Conservation (phyloP, 2,113 vertebrate species). For the Carlito syrichta region DNA sequence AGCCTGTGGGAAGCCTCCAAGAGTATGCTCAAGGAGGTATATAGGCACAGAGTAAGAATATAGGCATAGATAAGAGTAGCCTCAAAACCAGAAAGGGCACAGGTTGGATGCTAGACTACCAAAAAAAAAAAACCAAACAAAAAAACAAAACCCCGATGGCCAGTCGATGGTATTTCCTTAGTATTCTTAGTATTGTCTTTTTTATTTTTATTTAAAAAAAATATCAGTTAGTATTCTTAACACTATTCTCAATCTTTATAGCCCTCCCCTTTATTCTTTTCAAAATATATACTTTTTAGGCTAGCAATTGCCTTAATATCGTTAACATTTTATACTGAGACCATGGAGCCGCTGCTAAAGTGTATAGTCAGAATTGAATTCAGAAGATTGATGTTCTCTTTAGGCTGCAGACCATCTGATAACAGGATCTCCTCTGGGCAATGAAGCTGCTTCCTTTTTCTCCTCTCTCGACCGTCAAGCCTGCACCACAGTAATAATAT, state of each 20-base stretch:
- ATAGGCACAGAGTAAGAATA: too few species aligned
- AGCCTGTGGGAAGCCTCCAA: not conserved
- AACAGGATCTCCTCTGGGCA: conserved; percentile 70
- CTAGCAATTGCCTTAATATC: not conserved
- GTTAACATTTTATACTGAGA: conserved; percentile 37
- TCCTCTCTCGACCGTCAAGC: conserved; percentile 61
- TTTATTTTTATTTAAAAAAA: not conserved
- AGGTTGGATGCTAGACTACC: not conserved
- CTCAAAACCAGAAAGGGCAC: not conserved
- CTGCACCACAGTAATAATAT: conserved; percentile 67
- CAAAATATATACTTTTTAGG: conserved; percentile 36
- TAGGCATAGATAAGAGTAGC: too few species aligned
- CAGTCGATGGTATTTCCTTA: not conserved
- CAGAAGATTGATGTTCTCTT: conserved; percentile 61
- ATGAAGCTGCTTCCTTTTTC: conserved; percentile 64
- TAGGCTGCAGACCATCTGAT: conserved; percentile 66
- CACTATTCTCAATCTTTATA: not conserved
- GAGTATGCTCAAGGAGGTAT: not conserved
- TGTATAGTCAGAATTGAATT: conserved; percentile 57
- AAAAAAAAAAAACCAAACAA: not conserved
- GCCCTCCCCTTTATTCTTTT: conserved; percentile 2
- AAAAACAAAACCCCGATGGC: not conserved
- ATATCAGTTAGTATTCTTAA: conserved; percentile 21
- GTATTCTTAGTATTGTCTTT: not conserved
- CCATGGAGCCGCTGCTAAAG: not conserved